Base-by-base conservation (phyloP, 35 echinoderm and acorn worm species). In the Ptychodera flava region DNA sequence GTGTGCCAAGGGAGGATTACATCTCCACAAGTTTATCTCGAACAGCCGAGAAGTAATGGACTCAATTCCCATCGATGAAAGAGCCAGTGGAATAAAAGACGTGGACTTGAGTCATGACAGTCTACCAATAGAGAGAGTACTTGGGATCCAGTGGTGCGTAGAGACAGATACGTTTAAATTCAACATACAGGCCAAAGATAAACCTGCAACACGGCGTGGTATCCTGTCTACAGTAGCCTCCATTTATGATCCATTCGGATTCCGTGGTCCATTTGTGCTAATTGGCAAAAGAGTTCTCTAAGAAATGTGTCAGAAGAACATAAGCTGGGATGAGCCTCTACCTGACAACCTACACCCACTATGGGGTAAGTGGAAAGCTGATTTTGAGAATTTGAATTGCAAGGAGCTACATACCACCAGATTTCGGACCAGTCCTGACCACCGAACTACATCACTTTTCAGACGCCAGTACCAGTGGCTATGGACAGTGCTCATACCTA, bases 201-300 rank as follows among this genome's bases (percentile, higher is more conserved):
- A 91, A 85, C 0, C 37, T 79, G 16, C 81, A 37, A 88, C 90
- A 90, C 88, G 91, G 36, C 77, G 90, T 27, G 85, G 86, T 16
- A 76, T 92, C 16, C 36, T 92, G 27, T 88, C 90, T 1, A 77
- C 32, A 1, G 75, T 31, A 0, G 83, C 85, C 36, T 92, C 90
- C 14, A 31, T 88, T 15, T 92, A 83, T 78, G 90, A 92, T 35
- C 90, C 85, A 27, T 76, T 85, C 33, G 82, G 87, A 38, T 92
- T 85, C 35, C 36, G 80, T 15, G 81, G 86, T 0, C 91, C 91
- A 0, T 84, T 88, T 37, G 77, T 33, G 0, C 29, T 92, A 33
- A 85, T 15, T 29, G 81, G 82, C 15, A 92, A 92, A 33, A 38
- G 88, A 0, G n/a, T 89, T 0, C 28, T 92, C 28, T 82, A 92